Evolutionary conservation across 2,113 vertebrate genomes (phyloP).

Genomic region (Triplophysa dalaica): DNA sequence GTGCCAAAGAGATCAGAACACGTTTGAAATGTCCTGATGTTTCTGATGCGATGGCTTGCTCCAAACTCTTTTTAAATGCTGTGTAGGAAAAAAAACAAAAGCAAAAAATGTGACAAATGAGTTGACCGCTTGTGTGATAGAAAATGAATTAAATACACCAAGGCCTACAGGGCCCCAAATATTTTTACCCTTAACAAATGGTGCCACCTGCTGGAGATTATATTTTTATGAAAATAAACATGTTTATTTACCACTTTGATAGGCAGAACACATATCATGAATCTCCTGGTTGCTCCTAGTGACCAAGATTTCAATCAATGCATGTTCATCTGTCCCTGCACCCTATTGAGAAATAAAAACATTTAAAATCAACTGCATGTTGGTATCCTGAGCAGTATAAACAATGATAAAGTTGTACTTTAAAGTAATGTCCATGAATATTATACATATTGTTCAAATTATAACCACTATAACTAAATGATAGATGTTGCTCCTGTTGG

Average conservation of each 20-base stretch:
- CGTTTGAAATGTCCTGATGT: slow-evolving; percentile 91
- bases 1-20: slow-evolving; percentile 88
- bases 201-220: slow-evolving; percentile 30
- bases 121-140: neutral
- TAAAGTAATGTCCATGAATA: neutral
- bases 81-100: slow-evolving; percentile 16
- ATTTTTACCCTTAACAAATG: neutral
- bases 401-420: too few species aligned
- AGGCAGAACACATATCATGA: slow-evolving; percentile 82
- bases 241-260: slow-evolving; percentile 71
- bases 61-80: slow-evolving; percentile 87
- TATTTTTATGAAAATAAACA: neutral
- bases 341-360: slow-evolving; percentile 73
- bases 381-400: neutral
- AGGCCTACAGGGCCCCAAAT: too few species aligned
- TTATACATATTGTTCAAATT: neutral
- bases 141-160: neutral
- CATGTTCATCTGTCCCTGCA: slow-evolving; percentile 89
- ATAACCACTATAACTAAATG: too few species aligned
- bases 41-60: slow-evolving; percentile 87
- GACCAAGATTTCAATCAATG: slow-evolving; percentile 91
- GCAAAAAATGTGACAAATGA: neutral
- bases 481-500: too few species aligned
- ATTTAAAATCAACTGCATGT: neutral
- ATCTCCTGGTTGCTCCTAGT: slow-evolving; percentile 89